Evolutionary conservation across 2,797 vertebrate species (phyloP).

Genomic region (Coranthus polyacanthus): DNA sequence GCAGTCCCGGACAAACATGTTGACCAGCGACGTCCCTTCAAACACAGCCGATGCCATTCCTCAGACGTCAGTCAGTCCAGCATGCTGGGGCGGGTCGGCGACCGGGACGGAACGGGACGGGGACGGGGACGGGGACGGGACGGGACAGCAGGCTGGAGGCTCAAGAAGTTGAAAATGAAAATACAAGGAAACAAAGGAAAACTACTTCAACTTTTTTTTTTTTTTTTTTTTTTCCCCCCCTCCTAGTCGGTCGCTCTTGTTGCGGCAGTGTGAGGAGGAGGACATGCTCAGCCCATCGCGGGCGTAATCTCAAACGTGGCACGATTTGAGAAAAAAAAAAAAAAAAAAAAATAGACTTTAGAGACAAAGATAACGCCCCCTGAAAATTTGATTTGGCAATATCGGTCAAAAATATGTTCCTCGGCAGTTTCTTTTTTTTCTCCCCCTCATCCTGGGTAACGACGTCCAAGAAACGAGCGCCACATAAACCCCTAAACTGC

Average conservation of each 20-base stretch:
- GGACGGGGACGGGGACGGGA: background rate
- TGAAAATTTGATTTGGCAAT: background rate
- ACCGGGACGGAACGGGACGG: background rate
- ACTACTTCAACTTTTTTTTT: constrained; percentile 62
- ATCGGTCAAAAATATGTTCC: constrained; percentile 7
- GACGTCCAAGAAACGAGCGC: background rate
- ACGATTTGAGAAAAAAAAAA: constrained; percentile 47
- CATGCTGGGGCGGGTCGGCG: constrained; percentile 73
- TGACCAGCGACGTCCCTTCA: constrained; percentile 96
- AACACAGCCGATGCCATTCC: constrained; percentile 97
- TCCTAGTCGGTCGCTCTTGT: too few relatives aligned
- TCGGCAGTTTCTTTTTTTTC: background rate
- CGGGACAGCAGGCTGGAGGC: background rate
- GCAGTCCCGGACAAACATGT: constrained; percentile 98
- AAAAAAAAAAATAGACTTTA: constrained; percentile 18
- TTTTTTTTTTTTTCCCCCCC: too few relatives aligned
- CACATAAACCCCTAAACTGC: background rate
- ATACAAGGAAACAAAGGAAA: background rate
- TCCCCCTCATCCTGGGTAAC: background rate
- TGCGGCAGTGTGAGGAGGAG: too few relatives aligned
- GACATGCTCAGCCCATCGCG: constrained; percentile 59
- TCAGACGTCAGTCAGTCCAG: constrained; percentile 64
- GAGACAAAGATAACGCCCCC: constrained; percentile 45
- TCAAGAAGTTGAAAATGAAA: background rate
- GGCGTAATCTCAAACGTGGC: constrained; percentile 72